Conservation (phyloP, 2,113 vertebrate species). For the Dicerorhinus sumatrensis region DNA sequence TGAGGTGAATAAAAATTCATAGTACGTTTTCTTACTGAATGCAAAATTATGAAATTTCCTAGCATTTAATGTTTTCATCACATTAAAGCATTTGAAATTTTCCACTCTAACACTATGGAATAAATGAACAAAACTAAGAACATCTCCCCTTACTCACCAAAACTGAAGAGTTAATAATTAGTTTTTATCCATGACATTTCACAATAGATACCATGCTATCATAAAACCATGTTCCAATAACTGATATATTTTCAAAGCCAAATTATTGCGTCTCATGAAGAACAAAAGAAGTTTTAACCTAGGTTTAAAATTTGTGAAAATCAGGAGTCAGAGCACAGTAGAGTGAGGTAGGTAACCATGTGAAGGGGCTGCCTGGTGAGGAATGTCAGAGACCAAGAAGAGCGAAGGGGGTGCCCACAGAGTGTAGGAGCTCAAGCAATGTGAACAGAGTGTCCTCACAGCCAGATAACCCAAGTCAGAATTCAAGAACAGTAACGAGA, state of each 20-base stretch:
- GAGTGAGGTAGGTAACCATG: background rate
- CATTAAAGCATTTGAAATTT: background rate
- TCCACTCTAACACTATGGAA: background rate
- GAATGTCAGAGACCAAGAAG: background rate
- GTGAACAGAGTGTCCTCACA: background rate
- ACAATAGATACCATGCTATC: background rate
- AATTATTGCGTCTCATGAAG: background rate
- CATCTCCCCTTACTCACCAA: background rate
- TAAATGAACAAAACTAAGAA: background rate
- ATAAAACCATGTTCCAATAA: slow-evolving; percentile 50
- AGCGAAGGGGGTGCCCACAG: background rate
- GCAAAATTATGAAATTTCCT: background rate
- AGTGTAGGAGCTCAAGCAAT: rapidly evolving
- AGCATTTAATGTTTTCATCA: background rate
- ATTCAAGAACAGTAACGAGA: background rate
- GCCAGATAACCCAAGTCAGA: background rate
- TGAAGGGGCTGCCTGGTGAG: background rate
- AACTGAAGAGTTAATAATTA: background rate
- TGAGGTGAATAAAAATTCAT: background rate
- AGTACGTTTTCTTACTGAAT: background rate
- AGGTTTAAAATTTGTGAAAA: background rate
- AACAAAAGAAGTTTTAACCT: background rate
- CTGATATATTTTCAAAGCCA: slow-evolving; percentile 77
- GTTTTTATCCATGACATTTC: background rate
- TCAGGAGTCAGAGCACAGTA: background rate